Evolutionary conservation across 2,797 vertebrate species (phyloP).

Genomic region (Hippocampus kuda): DNA sequence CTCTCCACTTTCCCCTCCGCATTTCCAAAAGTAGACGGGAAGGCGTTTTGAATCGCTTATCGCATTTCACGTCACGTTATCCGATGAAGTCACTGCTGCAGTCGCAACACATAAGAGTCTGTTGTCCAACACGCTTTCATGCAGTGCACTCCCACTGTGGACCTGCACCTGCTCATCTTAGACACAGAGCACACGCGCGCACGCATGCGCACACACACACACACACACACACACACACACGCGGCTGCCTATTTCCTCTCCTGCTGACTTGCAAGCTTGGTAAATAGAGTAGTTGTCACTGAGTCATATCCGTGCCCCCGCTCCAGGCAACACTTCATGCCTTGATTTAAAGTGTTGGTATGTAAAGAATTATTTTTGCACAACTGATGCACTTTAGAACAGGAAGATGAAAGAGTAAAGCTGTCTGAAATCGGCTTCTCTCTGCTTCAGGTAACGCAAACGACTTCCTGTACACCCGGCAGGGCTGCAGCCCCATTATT

Average conservation of each 20-base stretch:
- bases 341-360: slow-evolving; percentile 31
- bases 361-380: background rate
- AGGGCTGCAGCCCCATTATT: slow-evolving; percentile 86
- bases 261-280: slow-evolving; percentile 57
- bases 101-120: slow-evolving; percentile 10
- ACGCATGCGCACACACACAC: slow-evolving; percentile 27
- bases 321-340: slow-evolving; percentile 57
- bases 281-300: slow-evolving; percentile 48
- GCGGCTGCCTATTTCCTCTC: slow-evolving; percentile 51
- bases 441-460: slow-evolving; percentile 70
- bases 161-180: slow-evolving; percentile 56
- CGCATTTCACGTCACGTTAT: background rate
- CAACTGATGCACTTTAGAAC: background rate
- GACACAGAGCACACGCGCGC: slow-evolving; percentile 29
- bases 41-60: background rate
- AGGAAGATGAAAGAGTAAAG: background rate
- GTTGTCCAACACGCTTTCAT: slow-evolving; percentile 31
- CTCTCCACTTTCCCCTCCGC: background rate
- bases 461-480: slow-evolving; percentile 84
- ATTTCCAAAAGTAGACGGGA: background rate
- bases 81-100: slow-evolving; percentile 1
- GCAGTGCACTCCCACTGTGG: slow-evolving; percentile 45
- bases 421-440: slow-evolving; percentile 2
- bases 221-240: slow-evolving; percentile 32
- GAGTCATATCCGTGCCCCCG: slow-evolving; percentile 22